A percentile compares a stretch with the other conserved stretches of the same genome.
Conservation (phyloP, 2,113 vertebrate species). For the Nanorana parkeri region DNA sequence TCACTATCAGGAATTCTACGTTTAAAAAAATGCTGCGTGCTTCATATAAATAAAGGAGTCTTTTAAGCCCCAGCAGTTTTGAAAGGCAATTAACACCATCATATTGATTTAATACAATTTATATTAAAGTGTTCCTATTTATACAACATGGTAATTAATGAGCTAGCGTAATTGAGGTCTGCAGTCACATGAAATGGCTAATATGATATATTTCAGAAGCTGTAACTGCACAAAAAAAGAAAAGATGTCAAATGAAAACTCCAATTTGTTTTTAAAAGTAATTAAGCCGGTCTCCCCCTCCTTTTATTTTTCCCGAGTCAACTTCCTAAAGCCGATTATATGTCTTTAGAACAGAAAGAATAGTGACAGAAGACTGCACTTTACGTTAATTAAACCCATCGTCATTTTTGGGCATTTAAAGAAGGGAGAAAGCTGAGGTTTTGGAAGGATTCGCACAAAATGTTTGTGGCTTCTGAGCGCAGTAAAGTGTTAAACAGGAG, state of each 20-base stretch:
- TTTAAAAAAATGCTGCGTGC: no score
- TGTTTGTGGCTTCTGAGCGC: constrained; percentile 29
- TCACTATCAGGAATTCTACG: no score
- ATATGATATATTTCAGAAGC: background rate
- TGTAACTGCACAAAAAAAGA: background rate
- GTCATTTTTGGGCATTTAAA: background rate
- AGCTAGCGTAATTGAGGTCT: constrained; percentile 1
- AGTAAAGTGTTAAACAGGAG: constrained; percentile 53
- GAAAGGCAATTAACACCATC: constrained; percentile 10
- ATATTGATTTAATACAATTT: constrained; percentile 9
- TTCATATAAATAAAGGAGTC: background rate
- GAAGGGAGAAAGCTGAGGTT: background rate
- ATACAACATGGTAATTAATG: constrained; percentile 17
- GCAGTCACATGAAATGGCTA: constrained; percentile 17
- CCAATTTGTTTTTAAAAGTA: constrained; percentile 38
- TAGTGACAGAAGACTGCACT: constrained; percentile 43
- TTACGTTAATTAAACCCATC: constrained; percentile 44
- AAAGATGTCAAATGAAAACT: constrained; percentile 11
- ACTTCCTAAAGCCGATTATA: constrained; percentile 37
- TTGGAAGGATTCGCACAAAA: constrained; percentile 21
- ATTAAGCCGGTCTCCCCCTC: constrained; percentile 20
- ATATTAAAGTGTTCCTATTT: constrained; percentile 12
- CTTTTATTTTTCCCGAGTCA: constrained; percentile 13
- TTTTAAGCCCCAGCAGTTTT: background rate
- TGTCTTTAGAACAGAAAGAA: constrained; percentile 31